Percentiles rank a stretch among this genome's conserved stretches.
Evolutionary conservation across 2,113 vertebrate species (phyloP).

Genomic region (Chamaea fasciata): DNA sequence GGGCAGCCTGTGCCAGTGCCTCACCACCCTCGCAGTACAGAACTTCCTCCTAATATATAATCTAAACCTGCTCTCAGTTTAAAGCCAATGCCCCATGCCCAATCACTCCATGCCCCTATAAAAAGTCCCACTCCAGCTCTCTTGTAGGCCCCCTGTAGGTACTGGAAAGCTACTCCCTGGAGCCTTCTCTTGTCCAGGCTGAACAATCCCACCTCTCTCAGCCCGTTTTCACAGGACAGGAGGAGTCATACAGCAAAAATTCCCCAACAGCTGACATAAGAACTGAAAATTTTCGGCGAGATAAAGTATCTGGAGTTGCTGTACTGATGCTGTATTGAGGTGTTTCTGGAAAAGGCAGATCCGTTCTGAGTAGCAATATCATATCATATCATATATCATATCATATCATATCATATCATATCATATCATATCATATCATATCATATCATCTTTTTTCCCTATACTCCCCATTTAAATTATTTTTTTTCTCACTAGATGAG

Average conservation of each 20-base stretch:
- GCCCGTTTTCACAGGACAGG: background rate
- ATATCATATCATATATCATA: background rate
- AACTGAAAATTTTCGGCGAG: background rate
- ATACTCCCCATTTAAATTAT: accelerated
- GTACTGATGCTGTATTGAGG: background rate
- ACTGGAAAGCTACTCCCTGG: background rate
- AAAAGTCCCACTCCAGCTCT: background rate
- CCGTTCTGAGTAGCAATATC: accelerated
- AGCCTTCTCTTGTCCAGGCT: background rate
- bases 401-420: background rate
- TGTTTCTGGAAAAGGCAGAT: background rate
- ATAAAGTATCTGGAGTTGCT: background rate
- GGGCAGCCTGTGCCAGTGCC: background rate
- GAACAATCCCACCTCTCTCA: background rate
- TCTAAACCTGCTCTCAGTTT: background rate
- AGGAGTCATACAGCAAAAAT: background rate
- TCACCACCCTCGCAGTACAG: background rate
- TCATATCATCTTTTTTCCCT: background rate
- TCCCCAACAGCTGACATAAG: background rate
- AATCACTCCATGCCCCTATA: background rate
- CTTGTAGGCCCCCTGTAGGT: background rate
- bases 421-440: too few species aligned
- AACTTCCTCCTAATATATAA: background rate
- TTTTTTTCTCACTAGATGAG: background rate
- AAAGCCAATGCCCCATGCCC: background rate